These are phyloP conservation scores for Micropterix aruncella DNA, from an alignment of 2,888 invertebrate genomes.

Conservation along the genomic window DNA sequence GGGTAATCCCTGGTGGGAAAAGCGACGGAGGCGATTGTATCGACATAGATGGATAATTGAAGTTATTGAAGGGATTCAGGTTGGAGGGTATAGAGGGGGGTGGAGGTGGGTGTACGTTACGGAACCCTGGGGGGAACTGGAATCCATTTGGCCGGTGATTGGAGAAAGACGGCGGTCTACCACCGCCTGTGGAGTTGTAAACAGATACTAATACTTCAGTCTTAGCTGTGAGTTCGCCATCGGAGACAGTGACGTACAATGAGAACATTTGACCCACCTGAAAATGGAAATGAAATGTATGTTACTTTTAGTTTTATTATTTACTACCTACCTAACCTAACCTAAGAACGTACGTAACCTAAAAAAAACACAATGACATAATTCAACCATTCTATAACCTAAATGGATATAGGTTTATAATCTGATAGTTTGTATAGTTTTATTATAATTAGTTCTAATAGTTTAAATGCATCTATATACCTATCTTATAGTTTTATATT, in stretches of 20 bases:
- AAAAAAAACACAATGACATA: too few species aligned
- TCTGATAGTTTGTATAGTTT: too few species aligned
- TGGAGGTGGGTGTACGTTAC: constrained; percentile 15
- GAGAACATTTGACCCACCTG: constrained; percentile 53
- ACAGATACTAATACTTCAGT: constrained; percentile 54
- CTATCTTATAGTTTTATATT: too few species aligned
- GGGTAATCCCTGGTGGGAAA: constrained; percentile 7
- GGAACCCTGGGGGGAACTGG: constrained; percentile 18
- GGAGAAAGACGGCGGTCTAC: constrained; percentile 10
- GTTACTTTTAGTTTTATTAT: constrained; percentile 8
- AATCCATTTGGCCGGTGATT: constrained; percentile 16
- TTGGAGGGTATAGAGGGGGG: constrained; percentile 22
- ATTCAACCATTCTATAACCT: too few species aligned
- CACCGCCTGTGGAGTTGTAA: constrained; percentile 20
- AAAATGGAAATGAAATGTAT: constrained; percentile 17
- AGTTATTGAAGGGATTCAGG: constrained; percentile 13
- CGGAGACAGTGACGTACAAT: constrained; percentile 52
- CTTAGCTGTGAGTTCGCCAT: constrained; percentile 50
- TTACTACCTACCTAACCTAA: constrained; percentile 6
- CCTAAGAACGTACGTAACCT: constrained; percentile 3
- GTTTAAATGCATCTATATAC: too few species aligned
- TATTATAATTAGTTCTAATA: too few species aligned
- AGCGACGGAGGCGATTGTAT: constrained; percentile 16
- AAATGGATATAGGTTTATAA: too few species aligned
- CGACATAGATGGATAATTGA: constrained; percentile 14